A percentile compares a stretch with the other conserved stretches of the same genome.
These are phyloP conservation scores for Podilymbus podiceps DNA, from an alignment of 2,113 vertebrate species.

Conservation along the genomic window DNA sequence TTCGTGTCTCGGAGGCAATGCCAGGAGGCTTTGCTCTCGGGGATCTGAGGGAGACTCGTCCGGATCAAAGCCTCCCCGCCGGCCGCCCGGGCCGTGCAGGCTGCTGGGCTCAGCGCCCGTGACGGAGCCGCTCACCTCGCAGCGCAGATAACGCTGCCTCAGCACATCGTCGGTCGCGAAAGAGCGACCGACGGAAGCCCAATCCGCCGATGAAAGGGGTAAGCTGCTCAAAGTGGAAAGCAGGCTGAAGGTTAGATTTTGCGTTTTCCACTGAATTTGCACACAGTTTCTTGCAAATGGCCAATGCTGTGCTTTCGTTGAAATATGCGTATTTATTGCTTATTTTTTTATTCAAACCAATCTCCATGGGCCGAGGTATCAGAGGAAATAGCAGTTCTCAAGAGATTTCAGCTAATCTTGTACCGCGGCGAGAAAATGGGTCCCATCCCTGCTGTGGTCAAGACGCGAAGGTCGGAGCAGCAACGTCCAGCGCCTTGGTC, in stretches of 20 bases:
- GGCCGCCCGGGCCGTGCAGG: neutral
- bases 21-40: neutral
- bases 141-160: neutral
- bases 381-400: neutral
- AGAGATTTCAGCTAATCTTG: neutral
- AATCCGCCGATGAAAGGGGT: neutral
- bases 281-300: fast-evolving
- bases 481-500: fast-evolving
- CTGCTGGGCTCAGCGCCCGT: neutral
- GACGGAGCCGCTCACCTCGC: neutral
- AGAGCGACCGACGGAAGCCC: too few relatives aligned
- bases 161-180: neutral
- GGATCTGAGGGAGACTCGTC: neutral
- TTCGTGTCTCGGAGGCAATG: neutral
- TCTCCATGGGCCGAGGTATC: neutral
- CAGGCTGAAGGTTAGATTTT: neutral
- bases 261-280: neutral
- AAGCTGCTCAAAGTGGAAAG: neutral
- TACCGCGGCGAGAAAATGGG: fast-evolving
- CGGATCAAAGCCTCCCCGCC: neutral
- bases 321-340: neutral
- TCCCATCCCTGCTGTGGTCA: fast-evolving
- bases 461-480: fast-evolving
- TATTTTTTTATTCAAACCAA: neutral
- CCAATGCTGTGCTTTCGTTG: neutral